Conservation (phyloP, 2,888 invertebrate genomes). For the Orthosia gothica region DNA sequence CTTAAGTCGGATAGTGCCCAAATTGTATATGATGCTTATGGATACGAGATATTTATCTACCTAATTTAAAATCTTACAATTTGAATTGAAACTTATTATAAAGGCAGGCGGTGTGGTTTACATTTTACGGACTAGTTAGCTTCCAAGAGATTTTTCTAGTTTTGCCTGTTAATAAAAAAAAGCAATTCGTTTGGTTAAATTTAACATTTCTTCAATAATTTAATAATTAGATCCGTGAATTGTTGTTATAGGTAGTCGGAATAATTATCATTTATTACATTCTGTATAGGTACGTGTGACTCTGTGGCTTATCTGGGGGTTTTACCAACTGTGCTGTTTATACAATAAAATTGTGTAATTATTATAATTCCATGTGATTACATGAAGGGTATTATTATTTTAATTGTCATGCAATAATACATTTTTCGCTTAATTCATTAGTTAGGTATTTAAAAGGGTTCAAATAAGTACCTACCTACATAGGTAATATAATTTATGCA, state of each 20-base stretch:
- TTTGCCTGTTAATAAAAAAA: not conserved
- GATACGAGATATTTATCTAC: too few species aligned
- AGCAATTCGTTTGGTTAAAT: not conserved
- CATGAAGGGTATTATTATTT: not conserved
- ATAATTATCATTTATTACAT: slow-evolving; percentile 22
- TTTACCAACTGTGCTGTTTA: slow-evolving; percentile 51
- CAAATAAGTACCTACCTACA: too few species aligned
- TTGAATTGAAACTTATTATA: not conserved
- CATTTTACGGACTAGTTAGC: too few species aligned
- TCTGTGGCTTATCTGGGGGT: slow-evolving; percentile 54
- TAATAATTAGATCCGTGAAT: slow-evolving; percentile 3
- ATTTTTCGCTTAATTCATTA: not conserved
- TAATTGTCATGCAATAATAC: not conserved
- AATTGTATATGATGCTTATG: not conserved
- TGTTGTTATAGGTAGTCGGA: slow-evolving; percentile 29
- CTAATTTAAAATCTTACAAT: not conserved
- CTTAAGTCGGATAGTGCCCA: too few species aligned
- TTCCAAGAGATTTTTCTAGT: not conserved
- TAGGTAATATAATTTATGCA: too few species aligned
- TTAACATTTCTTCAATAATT: not conserved
- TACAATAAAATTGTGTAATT: slow-evolving; percentile 51
- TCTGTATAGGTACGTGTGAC: slow-evolving; percentile 11
- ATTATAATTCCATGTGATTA: slow-evolving; percentile 36
- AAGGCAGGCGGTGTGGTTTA: not conserved
- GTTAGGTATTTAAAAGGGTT: too few species aligned